Percentiles rank a stretch among this genome's conserved stretches.
These are phyloP conservation scores for Melanerpes formicivorus DNA, from an alignment of 2,113 vertebrate species.

Conservation along the genomic window DNA sequence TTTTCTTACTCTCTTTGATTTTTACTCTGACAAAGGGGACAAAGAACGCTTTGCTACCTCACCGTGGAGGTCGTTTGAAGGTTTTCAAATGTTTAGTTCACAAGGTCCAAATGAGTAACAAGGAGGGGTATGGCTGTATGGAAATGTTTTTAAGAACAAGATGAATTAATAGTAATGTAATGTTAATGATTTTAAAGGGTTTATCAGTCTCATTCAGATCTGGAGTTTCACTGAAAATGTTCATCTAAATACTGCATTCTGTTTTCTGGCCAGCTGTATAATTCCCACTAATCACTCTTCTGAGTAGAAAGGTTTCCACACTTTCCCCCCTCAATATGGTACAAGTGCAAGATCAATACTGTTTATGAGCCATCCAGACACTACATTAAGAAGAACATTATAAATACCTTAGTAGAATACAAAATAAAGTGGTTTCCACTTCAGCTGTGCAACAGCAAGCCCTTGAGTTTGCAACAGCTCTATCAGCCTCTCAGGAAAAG, in stretches of 20 bases:
- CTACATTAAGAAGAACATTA: not conserved
- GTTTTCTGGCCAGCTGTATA: not conserved
- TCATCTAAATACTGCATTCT: not conserved
- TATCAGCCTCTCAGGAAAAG: not conserved
- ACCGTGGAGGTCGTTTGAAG: not conserved
- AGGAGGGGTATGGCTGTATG: not conserved
- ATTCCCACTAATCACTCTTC: not conserved
- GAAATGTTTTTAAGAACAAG: not conserved
- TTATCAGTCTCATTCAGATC: not conserved
- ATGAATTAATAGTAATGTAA: not conserved
- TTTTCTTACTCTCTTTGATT: not conserved
- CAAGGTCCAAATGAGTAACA: not conserved
- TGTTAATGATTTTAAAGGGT: not conserved
- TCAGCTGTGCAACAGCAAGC: not conserved
- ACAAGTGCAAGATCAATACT: not conserved
- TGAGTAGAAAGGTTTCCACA: not conserved
- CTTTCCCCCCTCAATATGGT: not conserved
- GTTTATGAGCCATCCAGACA: not conserved
- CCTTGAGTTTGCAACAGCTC: not conserved
- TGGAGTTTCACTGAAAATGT: not conserved
- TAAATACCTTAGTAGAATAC: not conserved
- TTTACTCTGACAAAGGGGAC: not conserved
- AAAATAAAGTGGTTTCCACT: not conserved
- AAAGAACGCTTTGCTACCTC: not conserved
- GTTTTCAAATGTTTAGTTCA: not conserved